Percentiles rank a stretch among this genome's conserved stretches.
Conservation (phyloP, 2,113 vertebrate genomes). For the Columba janthina region DNA sequence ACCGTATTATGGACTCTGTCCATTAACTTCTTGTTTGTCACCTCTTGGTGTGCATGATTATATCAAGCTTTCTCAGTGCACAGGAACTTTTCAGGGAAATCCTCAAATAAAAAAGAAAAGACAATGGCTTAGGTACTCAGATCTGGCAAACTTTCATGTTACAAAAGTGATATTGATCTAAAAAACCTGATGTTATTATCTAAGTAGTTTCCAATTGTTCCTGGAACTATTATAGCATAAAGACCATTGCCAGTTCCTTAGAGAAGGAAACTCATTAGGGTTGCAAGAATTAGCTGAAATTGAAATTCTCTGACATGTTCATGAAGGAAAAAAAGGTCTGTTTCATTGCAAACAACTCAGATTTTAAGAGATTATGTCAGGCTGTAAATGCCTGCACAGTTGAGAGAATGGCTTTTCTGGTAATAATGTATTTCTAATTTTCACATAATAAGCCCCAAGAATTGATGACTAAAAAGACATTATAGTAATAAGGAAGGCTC, state of each 20-base stretch:
- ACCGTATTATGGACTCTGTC: background rate
- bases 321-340: slow-evolving; percentile 66
- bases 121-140: slow-evolving; percentile 7
- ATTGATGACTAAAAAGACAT: slow-evolving; percentile 71
- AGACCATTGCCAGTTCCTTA: slow-evolving; percentile 71
- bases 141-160: slow-evolving; percentile 65
- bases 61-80: slow-evolving; percentile 12
- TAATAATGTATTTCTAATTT: slow-evolving; percentile 80
- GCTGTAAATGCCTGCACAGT: slow-evolving; percentile 68
- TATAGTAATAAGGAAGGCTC: slow-evolving; percentile 65
- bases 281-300: slow-evolving; percentile 79
- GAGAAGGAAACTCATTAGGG: slow-evolving; percentile 64
- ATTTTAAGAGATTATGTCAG: slow-evolving; percentile 76
- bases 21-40: slow-evolving; percentile 22
- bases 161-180: slow-evolving; percentile 71
- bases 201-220: slow-evolving; percentile 74
- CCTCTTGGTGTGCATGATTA: background rate
- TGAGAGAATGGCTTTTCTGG: slow-evolving; percentile 71
- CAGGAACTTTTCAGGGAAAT: slow-evolving; percentile 59
- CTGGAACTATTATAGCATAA: slow-evolving; percentile 73
- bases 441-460: slow-evolving; percentile 72
- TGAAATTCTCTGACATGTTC: slow-evolving; percentile 78
- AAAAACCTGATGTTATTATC: slow-evolving; percentile 70
- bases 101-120: background rate
- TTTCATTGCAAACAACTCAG: slow-evolving; percentile 67